These are phyloP conservation scores for Phylloscopus whistleri DNA, from an alignment of 2,113 vertebrate species.

Conservation along the genomic window DNA sequence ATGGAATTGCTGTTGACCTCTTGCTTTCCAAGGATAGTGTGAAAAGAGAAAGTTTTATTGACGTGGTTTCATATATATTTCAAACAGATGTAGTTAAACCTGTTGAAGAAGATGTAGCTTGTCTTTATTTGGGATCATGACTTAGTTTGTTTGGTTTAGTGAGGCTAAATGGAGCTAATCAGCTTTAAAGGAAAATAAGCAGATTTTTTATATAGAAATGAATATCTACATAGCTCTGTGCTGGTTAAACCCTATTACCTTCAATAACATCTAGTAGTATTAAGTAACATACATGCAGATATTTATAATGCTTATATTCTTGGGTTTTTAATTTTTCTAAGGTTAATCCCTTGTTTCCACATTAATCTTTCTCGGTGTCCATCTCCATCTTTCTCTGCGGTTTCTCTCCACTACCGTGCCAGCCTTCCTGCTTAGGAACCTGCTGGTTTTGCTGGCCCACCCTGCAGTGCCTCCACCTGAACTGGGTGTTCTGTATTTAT, in stretches of 20 bases:
- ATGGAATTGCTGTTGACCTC: not conserved
- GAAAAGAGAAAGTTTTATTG: not conserved
- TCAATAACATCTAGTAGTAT: not conserved
- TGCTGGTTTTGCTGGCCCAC: not conserved
- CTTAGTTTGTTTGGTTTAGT: not conserved
- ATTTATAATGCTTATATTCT: not conserved
- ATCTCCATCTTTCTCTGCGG: not conserved
- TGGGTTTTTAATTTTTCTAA: not conserved
- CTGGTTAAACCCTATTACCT: not conserved
- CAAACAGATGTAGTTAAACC: not conserved
- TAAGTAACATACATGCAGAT: not conserved
- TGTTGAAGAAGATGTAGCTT: not conserved
- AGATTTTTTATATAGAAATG: not conserved
- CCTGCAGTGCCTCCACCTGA: not conserved
- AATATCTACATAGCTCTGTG: not conserved
- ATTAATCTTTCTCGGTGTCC: not conserved
- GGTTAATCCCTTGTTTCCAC: not conserved
- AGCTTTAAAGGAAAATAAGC: slow-evolving; percentile 28
- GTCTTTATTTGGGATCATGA: not conserved
- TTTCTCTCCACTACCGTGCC: not conserved
- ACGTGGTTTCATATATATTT: not conserved
- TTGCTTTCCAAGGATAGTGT: not conserved
- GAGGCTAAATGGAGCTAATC: not conserved
- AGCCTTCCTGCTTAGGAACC: not conserved
- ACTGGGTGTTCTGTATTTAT: not conserved